Evolutionary conservation across 2,797 vertebrate genomes (phyloP), one percentile per base, ranked within the genome.

Genomic region (Todus mexicanus): DNA sequence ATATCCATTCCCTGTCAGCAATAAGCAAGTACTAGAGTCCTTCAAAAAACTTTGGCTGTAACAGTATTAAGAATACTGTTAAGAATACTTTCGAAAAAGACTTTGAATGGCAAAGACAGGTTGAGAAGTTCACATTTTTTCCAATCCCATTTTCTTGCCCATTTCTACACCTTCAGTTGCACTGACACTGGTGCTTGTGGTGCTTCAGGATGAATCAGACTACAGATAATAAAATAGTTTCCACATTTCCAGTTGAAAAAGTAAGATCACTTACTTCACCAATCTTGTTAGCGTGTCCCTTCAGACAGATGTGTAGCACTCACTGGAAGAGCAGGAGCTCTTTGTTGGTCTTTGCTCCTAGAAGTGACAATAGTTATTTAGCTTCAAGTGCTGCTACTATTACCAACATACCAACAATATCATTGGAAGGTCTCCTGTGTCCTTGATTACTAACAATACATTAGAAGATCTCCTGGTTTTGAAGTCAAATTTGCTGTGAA

Each of bases 371-470:
- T 5, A 74, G 9, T 9, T 14, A 54, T 29, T 35, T 60, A 60
- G 13, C 27, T 80, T 15, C 12, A 69, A 73, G 29, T n/a, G n/a
- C n/a, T 16, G 4, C 35, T 69, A 33, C 40, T 59, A 54, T 43
- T 25, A 80, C 11, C 5, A 1, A 61, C 0, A 0, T 19, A 42
- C 11, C 26, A 83, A 51, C 23, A 69, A 4, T 5, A 66, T 11
- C 38, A 72, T 25, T 27, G 37, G 11, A 86, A 33, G 57, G 10
- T 12, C 45, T 90, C 43, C 25, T n/a, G 12, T 4, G 6, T 50
- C 20, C 26, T 51, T 11, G 18, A 56, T 26, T 37, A 27, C 13
- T 42, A 60, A 27, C 4, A 65, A 63, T 6, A 22, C 2, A 61
- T 20, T 53, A 60, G 15, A 65, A 48, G 7, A 61, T 51, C 31